A percentile compares a stretch with the other conserved stretches of the same genome.
Conservation (phyloP, 1,140 invertebrate genomes). For the Carcinoscorpius rotundicauda region DNA sequence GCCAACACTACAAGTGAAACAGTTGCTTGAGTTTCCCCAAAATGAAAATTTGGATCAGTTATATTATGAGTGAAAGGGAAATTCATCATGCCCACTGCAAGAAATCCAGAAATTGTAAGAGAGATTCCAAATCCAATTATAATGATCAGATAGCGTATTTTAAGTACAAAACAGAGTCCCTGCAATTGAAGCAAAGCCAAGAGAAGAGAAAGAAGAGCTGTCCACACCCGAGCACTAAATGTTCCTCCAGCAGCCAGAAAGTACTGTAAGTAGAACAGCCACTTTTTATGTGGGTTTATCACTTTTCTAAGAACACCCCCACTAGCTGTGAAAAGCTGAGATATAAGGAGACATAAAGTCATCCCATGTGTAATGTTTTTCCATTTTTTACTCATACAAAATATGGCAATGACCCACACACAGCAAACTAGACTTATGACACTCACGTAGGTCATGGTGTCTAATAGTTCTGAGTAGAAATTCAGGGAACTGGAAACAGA, state of each 20-base stretch:
- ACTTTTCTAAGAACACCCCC: conserved; percentile 55
- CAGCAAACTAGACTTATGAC: conserved; percentile 58
- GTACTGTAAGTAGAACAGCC: conserved; percentile 54
- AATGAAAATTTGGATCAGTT: conserved; percentile 62
- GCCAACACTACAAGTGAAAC: conserved; percentile 47
- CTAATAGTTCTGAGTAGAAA: conserved; percentile 47
- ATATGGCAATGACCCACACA: conserved; percentile 62
- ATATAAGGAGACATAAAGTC: conserved; percentile 58
- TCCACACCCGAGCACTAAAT: conserved; percentile 68
- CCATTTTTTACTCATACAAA: conserved; percentile 60
- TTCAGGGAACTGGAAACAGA: conserved; percentile 20
- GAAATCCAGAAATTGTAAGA: background rate
- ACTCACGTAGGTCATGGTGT: conserved; percentile 69
- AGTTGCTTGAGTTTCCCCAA: conserved; percentile 56
- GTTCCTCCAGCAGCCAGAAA: conserved; percentile 55
- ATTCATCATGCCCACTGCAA: background rate
- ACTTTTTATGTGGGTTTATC: conserved; percentile 34
- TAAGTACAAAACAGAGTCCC: conserved; percentile 61
- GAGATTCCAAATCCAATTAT: conserved; percentile 3
- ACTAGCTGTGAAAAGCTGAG: conserved; percentile 51
- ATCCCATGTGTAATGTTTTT: conserved; percentile 67
- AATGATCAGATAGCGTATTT: conserved; percentile 1
- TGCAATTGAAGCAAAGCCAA: conserved; percentile 68
- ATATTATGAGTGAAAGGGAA: background rate
- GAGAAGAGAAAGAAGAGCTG: conserved; percentile 60